Conservation (phyloP, 1,140 invertebrate species). For the Micrasema minimum region DNA sequence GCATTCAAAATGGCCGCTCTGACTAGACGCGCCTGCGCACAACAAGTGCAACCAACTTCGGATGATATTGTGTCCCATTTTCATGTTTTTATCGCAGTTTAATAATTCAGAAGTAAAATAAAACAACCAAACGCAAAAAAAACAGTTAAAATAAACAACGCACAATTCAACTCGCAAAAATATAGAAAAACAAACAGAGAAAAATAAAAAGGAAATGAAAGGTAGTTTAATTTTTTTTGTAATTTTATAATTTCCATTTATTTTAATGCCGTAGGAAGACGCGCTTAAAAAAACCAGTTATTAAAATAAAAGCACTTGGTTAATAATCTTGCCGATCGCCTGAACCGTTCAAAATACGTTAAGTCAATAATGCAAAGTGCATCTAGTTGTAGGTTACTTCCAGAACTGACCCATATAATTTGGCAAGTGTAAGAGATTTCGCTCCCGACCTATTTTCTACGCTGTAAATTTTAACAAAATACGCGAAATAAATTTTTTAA, state of each 20-base stretch:
- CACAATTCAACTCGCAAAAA: no score
- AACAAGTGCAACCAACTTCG: conserved; percentile 43
- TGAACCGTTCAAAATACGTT: no score
- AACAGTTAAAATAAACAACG: no score
- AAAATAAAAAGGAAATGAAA: no score
- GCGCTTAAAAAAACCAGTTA: no score
- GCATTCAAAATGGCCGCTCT: conserved; percentile 42
- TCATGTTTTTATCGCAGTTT: conserved; percentile 40
- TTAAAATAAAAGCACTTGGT: no score
- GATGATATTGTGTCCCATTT: conserved; percentile 45
- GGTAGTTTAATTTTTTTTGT: no score
- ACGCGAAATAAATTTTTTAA: not conserved
- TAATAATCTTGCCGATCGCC: no score
- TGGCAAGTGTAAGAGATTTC: conserved; percentile 23
- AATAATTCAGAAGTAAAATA: not conserved
- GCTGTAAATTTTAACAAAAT: not conserved
- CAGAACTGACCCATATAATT: conserved; percentile 44
- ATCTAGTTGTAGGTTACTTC: conserved; percentile 15
- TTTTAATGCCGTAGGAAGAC: no score
- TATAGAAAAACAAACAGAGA: no score
- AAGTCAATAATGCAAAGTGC: conserved; percentile 17
- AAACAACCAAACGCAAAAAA: not conserved
- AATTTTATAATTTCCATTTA: no score
- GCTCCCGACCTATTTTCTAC: conserved; percentile 28
- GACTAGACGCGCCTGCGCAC: conserved; percentile 37